Conservation (phyloP, 2,113 vertebrate species). For the Oxygymnocypris stewartii region DNA sequence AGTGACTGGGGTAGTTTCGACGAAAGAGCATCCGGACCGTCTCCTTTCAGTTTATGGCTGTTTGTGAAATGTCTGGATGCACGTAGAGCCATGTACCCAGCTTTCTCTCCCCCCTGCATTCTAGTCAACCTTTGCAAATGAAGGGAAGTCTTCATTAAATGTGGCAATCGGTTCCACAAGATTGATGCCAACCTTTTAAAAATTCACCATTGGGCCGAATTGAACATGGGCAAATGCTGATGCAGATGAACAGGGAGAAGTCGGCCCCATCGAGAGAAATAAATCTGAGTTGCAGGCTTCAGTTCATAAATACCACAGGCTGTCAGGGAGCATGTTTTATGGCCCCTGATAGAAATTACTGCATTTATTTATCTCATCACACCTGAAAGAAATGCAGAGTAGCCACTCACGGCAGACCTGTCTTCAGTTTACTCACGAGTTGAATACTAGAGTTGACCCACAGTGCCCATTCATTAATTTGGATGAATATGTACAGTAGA, state of each 20-base stretch:
- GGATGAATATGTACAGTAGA: slow-evolving; percentile 11
- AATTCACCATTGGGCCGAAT: slow-evolving; percentile 79
- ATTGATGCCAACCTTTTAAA: slow-evolving; percentile 83
- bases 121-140: slow-evolving; percentile 69
- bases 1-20: slow-evolving; percentile 28
- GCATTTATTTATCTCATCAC: slow-evolving; percentile 76
- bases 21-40: slow-evolving; percentile 50
- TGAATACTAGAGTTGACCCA: slow-evolving; percentile 48
- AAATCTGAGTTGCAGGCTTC: slow-evolving; percentile 78
- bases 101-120: slow-evolving; percentile 47
- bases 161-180: slow-evolving; percentile 74
- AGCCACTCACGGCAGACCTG: slow-evolving; percentile 58
- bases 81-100: slow-evolving; percentile 67
- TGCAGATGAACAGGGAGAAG: slow-evolving; percentile 79
- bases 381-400: slow-evolving; percentile 65
- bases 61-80: slow-evolving; percentile 57
- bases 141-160: slow-evolving; percentile 66
- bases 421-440: slow-evolving; percentile 51
- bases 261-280: slow-evolving; percentile 80
- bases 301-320: slow-evolving; percentile 76
- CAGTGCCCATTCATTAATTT: slow-evolving; percentile 6
- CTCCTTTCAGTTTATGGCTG: slow-evolving; percentile 42
- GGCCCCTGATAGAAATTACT: slow-evolving; percentile 77
- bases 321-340: slow-evolving; percentile 77
- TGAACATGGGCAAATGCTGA: slow-evolving; percentile 77